phyloP scores from a whole-genome alignment of 2,888 invertebrate species.

The Pyrrhia umbra region DNA sequence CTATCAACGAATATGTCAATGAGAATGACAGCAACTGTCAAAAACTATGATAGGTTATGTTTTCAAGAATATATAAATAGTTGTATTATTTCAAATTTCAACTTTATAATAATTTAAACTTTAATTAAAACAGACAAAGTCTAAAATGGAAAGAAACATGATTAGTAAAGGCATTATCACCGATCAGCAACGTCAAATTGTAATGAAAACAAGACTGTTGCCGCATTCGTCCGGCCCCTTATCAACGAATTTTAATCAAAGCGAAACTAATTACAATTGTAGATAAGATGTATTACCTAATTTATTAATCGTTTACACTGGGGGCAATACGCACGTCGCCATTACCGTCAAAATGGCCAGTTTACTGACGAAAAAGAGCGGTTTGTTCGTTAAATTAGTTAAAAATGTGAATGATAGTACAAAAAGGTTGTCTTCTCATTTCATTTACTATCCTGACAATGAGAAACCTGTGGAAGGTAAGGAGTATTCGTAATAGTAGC shows the following conservation, averaged over 20 bases:
- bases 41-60: conserved; percentile 1
- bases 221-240: conserved; percentile 63
- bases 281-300: conserved; percentile 85
- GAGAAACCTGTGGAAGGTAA: conserved; percentile 87
- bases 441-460: conserved; percentile 91
- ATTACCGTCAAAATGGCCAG: conserved; percentile 74
- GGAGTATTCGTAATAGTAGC: conserved; percentile 8
- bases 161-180: neutral
- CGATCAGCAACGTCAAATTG: conserved; percentile 30
- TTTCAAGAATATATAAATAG: neutral
- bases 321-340: conserved; percentile 46
- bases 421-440: conserved; percentile 89
- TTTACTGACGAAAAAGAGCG: conserved; percentile 72
- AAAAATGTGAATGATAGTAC: conserved; percentile 77
- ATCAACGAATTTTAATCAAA: conserved; percentile 76
- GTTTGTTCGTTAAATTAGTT: conserved; percentile 72
- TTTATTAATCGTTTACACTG: conserved; percentile 64
- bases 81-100: neutral
- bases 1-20: neutral
- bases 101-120: too few species aligned
- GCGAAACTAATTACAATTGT: conserved; percentile 82
- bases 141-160: conserved; percentile 36
- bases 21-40: conserved; percentile 29
- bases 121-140: neutral
- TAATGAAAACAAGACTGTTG: conserved; percentile 51